Evolutionary conservation across 2,113 vertebrate genomes (phyloP).

Genomic region (Myocastor coypus): DNA sequence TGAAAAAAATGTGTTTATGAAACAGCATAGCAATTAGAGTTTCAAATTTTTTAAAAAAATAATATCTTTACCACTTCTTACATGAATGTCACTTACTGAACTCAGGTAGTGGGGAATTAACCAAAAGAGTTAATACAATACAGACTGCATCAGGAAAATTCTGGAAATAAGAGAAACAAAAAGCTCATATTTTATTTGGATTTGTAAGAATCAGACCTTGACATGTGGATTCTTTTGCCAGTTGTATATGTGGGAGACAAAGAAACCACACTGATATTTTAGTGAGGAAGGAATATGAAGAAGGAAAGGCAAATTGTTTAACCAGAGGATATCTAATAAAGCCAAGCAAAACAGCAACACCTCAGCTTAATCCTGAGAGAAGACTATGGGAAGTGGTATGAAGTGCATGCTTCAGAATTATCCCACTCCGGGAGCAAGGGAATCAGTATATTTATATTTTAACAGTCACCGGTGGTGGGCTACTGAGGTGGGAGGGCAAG

Average conservation of each 20-base stretch:
- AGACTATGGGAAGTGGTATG: not conserved
- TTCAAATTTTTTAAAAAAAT: constrained; percentile 20
- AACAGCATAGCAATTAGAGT: constrained; percentile 22
- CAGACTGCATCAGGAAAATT: not conserved
- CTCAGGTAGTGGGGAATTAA: constrained; percentile 17
- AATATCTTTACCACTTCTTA: constrained; percentile 17
- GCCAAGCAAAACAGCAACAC: not conserved
- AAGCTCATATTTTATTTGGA: not conserved
- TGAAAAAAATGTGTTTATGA: constrained; percentile 59
- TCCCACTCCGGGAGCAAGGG: not conserved
- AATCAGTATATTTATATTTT: not conserved
- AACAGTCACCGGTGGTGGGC: not conserved
- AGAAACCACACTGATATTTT: not conserved
- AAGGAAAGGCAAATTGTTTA: constrained; percentile 19
- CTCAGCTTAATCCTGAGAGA: constrained; percentile 25
- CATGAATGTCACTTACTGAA: not conserved
- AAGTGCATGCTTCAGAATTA: constrained; percentile 48
- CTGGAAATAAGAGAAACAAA: constrained; percentile 4
- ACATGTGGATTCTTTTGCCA: constrained; percentile 1
- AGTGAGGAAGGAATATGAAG: not conserved
- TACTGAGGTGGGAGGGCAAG: not conserved
- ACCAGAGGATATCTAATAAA: not conserved
- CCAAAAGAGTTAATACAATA: not conserved
- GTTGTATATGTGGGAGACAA: constrained; percentile 28
- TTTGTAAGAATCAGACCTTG: constrained; percentile 36